phyloP scores from a whole-genome alignment of 2,888 invertebrate species.

The Luperina testacea region DNA sequence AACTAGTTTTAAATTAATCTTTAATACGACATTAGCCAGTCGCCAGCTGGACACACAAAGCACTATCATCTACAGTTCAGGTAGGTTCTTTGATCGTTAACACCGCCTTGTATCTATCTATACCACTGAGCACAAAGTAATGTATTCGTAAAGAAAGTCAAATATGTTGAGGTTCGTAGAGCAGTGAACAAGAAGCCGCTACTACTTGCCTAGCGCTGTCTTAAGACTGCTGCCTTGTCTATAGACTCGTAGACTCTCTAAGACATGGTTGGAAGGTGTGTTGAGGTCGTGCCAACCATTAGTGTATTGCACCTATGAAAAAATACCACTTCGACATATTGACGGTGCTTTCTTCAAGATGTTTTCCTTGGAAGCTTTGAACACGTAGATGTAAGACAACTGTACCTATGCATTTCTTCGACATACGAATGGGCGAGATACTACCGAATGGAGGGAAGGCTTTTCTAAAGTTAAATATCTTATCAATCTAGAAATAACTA shows the following conservation, averaged over 20 bases:
- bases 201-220: not conserved
- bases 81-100: not conserved
- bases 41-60: slow-evolving; percentile 7
- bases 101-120: not conserved
- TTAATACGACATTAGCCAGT: not conserved
- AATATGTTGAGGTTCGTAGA: not conserved
- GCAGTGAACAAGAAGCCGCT: not conserved
- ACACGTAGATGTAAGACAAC: not conserved
- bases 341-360: slow-evolving; percentile 9
- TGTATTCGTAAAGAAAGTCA: not conserved
- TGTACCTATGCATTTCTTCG: not conserved
- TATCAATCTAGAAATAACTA: not conserved
- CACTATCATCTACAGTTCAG: not conserved
- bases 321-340: slow-evolving; percentile 46
- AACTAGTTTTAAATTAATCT: not conserved
- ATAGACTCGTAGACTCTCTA: not conserved
- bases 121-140: slow-evolving; percentile 6
- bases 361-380: not conserved
- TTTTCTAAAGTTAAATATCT: not conserved
- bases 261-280: not conserved
- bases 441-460: not conserved
- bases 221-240: not conserved
- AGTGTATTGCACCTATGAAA: slow-evolving; percentile 39
- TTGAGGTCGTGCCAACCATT: slow-evolving; percentile 42
- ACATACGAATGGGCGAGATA: not conserved